Evolutionary conservation across 2,888 invertebrate species (phyloP), one percentile per base, ranked within the genome.

Genomic region (Cataglyphis cursor): DNA sequence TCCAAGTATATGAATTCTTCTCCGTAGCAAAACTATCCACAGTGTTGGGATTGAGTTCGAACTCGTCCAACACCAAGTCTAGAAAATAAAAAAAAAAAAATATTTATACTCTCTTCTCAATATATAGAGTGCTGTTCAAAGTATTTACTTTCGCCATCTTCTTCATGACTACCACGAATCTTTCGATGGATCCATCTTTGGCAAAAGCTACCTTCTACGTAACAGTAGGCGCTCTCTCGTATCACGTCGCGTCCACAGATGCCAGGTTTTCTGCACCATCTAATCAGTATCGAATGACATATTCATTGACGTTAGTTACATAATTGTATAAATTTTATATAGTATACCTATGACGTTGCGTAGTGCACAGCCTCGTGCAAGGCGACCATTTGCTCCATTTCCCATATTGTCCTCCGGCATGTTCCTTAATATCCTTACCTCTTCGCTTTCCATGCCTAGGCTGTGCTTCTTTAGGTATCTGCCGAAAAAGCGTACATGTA

Each of bases 301-400:
- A 28, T 24, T 41, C 28, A n/a, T 62, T 59, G 28, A 41, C 51
- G 8, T 73, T n/a, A 31, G 12, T 51, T 38, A 59, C 9, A 12
- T 59, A 15, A 80, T 28, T 41, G 8, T 44, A 41, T 5, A n/a
- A 57, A 41, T 41, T 75, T 78, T 8, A 48, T 57, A 15, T 48
- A 12, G 65, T 92, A 92, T 94, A 97, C 97, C 97, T 97, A 93
- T 96, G 96, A 89, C 99, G 96, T 54, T 97, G 96, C 2, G 98
- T 98, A 24, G 97, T 97, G 93, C 99, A 99, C 88, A 97, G 96
- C 85, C 96, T 96, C 0, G 97, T 97, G 93, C 99, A 99, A 15
- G 96, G 95, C 0, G 97, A 97, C 99, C 99, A 99, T 44, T 96
- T 95, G 57, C 97, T 97, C 98, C 99, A 99, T 89, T 96, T 96